Conservation (phyloP, 2,888 invertebrate species). For the Caenorhabditis panamensis region DNA sequence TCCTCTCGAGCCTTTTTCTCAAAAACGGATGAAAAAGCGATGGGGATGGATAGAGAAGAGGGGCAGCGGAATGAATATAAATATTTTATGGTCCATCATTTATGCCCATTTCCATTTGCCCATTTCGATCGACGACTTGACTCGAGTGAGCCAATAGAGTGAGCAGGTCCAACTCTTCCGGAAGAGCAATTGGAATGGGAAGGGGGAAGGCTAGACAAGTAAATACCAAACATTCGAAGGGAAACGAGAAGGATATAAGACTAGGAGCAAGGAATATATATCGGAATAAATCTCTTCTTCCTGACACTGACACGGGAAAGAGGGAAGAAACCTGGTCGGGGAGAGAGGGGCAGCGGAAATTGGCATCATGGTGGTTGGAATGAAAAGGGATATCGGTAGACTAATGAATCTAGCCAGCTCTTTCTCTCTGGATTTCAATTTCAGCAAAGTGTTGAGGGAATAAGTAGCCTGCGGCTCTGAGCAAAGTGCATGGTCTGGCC, state of each 20-base stretch:
- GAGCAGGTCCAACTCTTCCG: slow-evolving; percentile 16
- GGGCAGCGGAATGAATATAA: slow-evolving; percentile 52
- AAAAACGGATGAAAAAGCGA: slow-evolving; percentile 33
- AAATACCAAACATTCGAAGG: neutral
- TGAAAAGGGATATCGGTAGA: too few species aligned
- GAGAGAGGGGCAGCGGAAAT: slow-evolving; percentile 6
- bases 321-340: slow-evolving; percentile 4
- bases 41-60: slow-evolving; percentile 7
- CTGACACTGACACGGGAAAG: slow-evolving; percentile 10
- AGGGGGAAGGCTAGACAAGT: neutral
- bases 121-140: slow-evolving; percentile 35
- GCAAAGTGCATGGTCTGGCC: slow-evolving; percentile 21
- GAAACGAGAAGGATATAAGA: neutral
- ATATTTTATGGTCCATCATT: slow-evolving; percentile 56
- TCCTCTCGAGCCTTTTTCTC: slow-evolving; percentile 22
- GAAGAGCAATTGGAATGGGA: neutral
- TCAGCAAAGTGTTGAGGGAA: neutral
- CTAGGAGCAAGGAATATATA: neutral
- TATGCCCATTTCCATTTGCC: too few species aligned
- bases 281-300: slow-evolving; percentile 16
- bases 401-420: slow-evolving; percentile 5
- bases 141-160: neutral
- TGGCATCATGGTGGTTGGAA: neutral
- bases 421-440: neutral
- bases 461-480: neutral